These are phyloP conservation scores for Dreissena polymorpha DNA, from an alignment of 1,140 invertebrate species.

Conservation along the genomic window DNA sequence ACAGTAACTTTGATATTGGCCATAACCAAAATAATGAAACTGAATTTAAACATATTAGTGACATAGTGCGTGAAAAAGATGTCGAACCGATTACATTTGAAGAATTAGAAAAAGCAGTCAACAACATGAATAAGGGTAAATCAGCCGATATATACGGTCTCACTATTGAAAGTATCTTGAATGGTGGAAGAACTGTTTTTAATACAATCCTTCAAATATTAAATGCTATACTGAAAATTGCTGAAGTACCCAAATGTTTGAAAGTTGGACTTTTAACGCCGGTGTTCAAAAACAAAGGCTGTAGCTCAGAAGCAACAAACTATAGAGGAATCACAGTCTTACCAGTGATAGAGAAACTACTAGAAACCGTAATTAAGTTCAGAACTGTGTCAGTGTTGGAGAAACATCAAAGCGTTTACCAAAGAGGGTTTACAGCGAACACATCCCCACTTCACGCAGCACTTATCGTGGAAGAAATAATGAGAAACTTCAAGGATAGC, in stretches of 20 bases:
- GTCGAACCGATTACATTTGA: not conserved
- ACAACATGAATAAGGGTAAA: slow-evolving; percentile 1
- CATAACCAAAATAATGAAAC: not conserved
- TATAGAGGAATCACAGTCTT: slow-evolving; percentile 35
- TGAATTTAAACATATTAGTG: not conserved
- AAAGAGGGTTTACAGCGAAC: slow-evolving; percentile 32
- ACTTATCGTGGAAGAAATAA: slow-evolving; percentile 24
- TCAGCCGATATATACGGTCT: not conserved
- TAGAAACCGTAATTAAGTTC: slow-evolving; percentile 16
- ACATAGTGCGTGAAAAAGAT: not conserved
- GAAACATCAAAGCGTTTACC: not conserved
- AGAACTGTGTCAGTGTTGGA: not conserved
- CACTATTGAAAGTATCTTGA: slow-evolving; percentile 2
- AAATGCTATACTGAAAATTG: not conserved
- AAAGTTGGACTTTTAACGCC: slow-evolving; percentile 33
- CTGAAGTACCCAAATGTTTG: not conserved
- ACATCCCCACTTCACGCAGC: slow-evolving; percentile 14
- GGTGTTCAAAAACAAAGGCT: slow-evolving; percentile 36
- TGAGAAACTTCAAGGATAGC: slow-evolving; percentile 14
- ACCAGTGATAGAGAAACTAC: slow-evolving; percentile 6
- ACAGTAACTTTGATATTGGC: not conserved
- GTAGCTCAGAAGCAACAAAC: not conserved
- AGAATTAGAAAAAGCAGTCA: not conserved
- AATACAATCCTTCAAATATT: not conserved
- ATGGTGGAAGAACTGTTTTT: not conserved